Evolutionary conservation across 2,888 invertebrate genomes (phyloP), one percentile per base, ranked within the genome.

Genomic region (Himalopsyche kuldschensis): DNA sequence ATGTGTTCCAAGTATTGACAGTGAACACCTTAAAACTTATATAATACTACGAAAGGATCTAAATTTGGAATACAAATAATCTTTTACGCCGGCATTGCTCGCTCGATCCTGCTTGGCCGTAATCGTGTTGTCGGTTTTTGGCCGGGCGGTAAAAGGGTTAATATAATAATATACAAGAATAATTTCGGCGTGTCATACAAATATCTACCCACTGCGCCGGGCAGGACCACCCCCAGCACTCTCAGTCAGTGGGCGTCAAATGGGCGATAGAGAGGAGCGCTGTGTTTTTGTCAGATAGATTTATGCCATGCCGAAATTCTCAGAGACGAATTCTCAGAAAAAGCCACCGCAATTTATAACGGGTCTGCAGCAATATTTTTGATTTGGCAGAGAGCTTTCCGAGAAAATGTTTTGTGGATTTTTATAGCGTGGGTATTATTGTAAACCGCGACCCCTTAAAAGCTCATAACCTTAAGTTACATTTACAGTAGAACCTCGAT

Each of bases 221-320:
- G 20, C 55, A 55, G 55, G 20, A 20, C 55, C 55, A 55, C 55
- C 55, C 55, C 55, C 20, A 55, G 55, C 55, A 55, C 55, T 55
- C 55, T n/a, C 55, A 20, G 55, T 24, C 20, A 55, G 55, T 55
- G 55, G 55, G 55, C 55, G 55, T n/a, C 24, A 55, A 20, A 4
- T n/a, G 55, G 24, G 20, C 55, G 20, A 55, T 20, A 55, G 32
- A 47, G 55, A 63, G 41, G 46, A 63, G 76, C 75, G 41, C 75
- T 35, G 69, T 83, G 83, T 83, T 83, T 83, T 83, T 83, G 80
- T 80, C 83, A 79, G 75, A 27, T 63, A 79, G 55, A 83, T 83
- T 83, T 83, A 83, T 83, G 46, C 75, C 41, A 6, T 5, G n/a
- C 81, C 47, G 31, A 82, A 79, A 82, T 82, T 55, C 24, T 27